Conservation (phyloP, 92 coral and sea anemone species). For the Palythoa grandis region DNA sequence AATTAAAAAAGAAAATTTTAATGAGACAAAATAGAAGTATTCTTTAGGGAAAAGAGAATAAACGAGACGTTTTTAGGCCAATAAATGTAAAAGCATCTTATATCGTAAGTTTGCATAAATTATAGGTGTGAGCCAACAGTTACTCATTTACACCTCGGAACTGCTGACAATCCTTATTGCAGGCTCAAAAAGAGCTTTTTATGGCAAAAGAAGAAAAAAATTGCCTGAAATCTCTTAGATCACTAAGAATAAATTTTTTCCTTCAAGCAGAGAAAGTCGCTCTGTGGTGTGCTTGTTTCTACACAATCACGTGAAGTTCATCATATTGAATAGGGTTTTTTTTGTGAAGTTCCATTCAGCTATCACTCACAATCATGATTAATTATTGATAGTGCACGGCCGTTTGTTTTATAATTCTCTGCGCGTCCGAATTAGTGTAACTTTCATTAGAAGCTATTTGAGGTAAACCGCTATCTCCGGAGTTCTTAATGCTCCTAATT, state of each 20-base stretch:
- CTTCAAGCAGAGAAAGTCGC: not conserved
- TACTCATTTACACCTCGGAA: conserved; percentile 43
- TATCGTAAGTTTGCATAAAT: not conserved
- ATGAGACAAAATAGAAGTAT: conserved; percentile 35
- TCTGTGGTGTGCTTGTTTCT: not conserved
- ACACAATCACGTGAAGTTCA: not conserved
- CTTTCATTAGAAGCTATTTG: conserved; percentile 38
- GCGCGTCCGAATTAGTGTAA: conserved; percentile 44
- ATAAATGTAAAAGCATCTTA: not conserved
- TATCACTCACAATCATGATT: conserved; percentile 21
- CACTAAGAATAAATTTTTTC: too few species aligned
- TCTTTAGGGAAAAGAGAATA: conserved; percentile 15
- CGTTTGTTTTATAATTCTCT: conserved; percentile 12
- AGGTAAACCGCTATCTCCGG: conserved; percentile 12
- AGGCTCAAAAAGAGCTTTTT: not conserved
- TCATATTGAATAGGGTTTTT: not conserved
- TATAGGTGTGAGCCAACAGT: not conserved
- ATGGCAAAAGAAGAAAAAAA: not conserved
- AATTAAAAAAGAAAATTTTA: conserved; percentile 20
- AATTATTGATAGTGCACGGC: conserved; percentile 10
- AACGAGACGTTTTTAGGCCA: not conserved
- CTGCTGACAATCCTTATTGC: not conserved
- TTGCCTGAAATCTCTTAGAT: not conserved
- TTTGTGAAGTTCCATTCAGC: not conserved
- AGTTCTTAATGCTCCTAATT: conserved; percentile 25